Evolutionary conservation across 2,888 invertebrate genomes (phyloP), one percentile per base, ranked within the genome.

Genomic region (Trichogramma evanescens): DNA sequence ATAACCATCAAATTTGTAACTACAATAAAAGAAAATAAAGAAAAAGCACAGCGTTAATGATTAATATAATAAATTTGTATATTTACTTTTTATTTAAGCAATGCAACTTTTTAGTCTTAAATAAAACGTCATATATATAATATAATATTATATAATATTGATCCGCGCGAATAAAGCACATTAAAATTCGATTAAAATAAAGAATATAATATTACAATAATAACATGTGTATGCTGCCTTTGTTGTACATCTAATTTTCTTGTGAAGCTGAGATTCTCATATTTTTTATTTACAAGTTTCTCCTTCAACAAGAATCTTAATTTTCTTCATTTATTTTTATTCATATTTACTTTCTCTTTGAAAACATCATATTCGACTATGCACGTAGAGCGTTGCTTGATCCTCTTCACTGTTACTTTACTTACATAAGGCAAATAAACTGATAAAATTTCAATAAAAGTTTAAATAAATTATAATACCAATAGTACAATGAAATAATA

Each of bases 231-330:
- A 63, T 61, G 63, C 63, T 63, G 59, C 58, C 60, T 63, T 40
- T 63, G 53, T 50, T 61, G 56, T 56, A 50, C 58, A 49, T 60
- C 49, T 42, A 56, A 61, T 44, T 54, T 61, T 63, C 58, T 65
- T 63, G 61, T 63, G 56, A 58, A 61, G 59, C 54, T 62, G 60
- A 62, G 56, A 58, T 65, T 65, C 56, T 59, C 61, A 63, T 59
- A 64, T 57, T 60, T 65, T 7, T 65, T 63, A 58, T 63, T 60
- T 65, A 65, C 58, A 63, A 63, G 54, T 61, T 61, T 63, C 56
- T 57, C 50, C 8, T 46, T 59, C 54, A 61, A 61, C 61, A 63
- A 63, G 64, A 63, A 59, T 60, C 40, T 41, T 42, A 56, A 59
- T 61, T 55, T 59, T 54, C 56, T 39, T 57, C 13, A 53, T 44